These are phyloP conservation scores for Bombus soroeensis DNA, from an alignment of 1,140 invertebrate species.

Conservation along the genomic window DNA sequence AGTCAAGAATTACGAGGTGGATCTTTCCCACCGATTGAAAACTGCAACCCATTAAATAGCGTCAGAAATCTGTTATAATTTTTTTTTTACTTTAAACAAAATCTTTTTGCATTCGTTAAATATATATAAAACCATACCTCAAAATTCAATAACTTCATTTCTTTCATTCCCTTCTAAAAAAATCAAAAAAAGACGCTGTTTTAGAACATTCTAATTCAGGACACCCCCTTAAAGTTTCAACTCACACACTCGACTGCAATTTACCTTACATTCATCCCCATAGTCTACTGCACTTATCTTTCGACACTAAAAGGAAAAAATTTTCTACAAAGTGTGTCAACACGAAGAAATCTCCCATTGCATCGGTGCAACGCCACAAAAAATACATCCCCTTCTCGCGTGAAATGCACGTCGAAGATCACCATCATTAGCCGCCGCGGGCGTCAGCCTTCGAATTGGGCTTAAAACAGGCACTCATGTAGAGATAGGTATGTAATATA, in stretches of 20 bases:
- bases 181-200: no score
- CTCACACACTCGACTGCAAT: background rate
- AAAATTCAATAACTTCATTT: no score
- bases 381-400: background rate
- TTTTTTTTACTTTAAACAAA: no score
- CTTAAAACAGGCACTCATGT: background rate
- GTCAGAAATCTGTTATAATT: no score
- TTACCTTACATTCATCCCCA: background rate
- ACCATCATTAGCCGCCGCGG: background rate
- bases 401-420: background rate
- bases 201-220: no score
- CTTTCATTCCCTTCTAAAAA: no score
- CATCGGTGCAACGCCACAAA: background rate
- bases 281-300: background rate
- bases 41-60: no score
- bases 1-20: no score
- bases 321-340: background rate
- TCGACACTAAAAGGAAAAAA: background rate
- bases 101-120: no score
- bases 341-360: background rate
- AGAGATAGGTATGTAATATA: background rate
- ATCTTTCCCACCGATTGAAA: no score
- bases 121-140: no score
- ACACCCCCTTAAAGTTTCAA: background rate
- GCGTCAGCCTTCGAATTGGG: background rate